Base-by-base conservation (phyloP, 2,797 vertebrate species). In the Pterois miles region DNA sequence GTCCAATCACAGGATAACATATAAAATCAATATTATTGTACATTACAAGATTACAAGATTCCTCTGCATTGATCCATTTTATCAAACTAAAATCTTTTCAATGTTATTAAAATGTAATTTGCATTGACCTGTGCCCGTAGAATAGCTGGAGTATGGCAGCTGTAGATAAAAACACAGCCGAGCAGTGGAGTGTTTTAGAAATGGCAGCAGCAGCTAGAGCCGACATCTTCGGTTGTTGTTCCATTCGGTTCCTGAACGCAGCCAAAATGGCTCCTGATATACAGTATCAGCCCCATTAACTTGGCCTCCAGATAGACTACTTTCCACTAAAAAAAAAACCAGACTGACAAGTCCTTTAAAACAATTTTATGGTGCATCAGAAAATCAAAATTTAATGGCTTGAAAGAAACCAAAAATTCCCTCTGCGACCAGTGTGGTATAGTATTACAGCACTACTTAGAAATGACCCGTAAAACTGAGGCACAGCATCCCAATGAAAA, bases 191-290 rank as follows among this genome's bases (percentile, higher is more conserved):
- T 29, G 34, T 66, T 87, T 73, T 23, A 63, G 38, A 78, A 68
- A 68, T 59, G 70, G 23, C 29, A 54, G 78, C 43, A 78, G 58
- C 59, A 56, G 75, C 65, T 54, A 22, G 71, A 57, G 60, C 53
- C 0, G 31, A 65, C 60, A 57, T 38, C 33, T 75, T 52, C 38
- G 43, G 71, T 76, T 22, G 40, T 56, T 50, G 46, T 69, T 88
- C 81, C 66, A 67, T 88, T 81, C 82, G 85, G 80, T 58, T 83
- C 1, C 8, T 70, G 43, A 52, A 69, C n/a, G 4, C 58, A 58
- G 64, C 48, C 79, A 54, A 83, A 88, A 81, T 85, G 88, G 78
- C 65, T 70, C 74, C 79, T 83, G 81, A 85, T 86, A 71, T 81
- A n/a, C n/a, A n/a, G n/a, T n/a, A 86, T 86, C 77, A 25, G 76